Percentiles rank a stretch among this genome's conserved stretches.
Evolutionary conservation across 1,140 invertebrate genomes (phyloP).

Genomic region (Leptinotarsa defecta): DNA sequence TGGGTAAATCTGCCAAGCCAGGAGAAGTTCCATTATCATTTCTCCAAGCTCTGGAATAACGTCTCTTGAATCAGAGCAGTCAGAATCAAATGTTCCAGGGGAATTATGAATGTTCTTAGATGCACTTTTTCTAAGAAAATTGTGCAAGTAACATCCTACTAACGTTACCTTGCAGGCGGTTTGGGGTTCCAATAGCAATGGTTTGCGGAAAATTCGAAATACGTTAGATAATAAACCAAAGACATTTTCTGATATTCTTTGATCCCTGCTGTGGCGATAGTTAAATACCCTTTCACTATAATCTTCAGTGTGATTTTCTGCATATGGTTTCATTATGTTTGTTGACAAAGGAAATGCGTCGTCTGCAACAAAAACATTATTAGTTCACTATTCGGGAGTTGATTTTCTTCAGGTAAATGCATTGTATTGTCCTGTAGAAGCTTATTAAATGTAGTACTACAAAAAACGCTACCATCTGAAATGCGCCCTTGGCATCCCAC

Average conservation of each 20-base stretch:
- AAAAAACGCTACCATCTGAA: neutral
- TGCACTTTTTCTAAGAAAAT: neutral
- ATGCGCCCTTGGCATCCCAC: neutral
- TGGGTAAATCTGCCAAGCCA: neutral
- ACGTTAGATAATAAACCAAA: neutral
- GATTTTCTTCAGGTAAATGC: neutral
- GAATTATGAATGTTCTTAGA: constrained; percentile 1
- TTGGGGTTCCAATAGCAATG: neutral
- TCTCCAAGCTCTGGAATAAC: neutral
- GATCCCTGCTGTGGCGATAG: no score
- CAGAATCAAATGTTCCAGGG: constrained; percentile 1
- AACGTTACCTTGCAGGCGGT: neutral
- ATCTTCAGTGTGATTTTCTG: neutral
- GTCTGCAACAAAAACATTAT: neutral
- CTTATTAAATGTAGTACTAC: neutral
- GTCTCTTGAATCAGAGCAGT: neutral
- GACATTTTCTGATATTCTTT: neutral
- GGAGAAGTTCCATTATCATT: neutral
- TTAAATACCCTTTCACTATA: neutral
- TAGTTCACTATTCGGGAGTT: neutral
- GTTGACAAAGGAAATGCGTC: neutral
- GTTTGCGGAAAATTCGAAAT: neutral
- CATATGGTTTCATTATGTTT: neutral
- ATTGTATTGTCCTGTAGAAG: neutral
- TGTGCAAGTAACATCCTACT: no score